Base-by-base conservation (phyloP, 2,888 invertebrate genomes). In the Ischnura elegans region DNA sequence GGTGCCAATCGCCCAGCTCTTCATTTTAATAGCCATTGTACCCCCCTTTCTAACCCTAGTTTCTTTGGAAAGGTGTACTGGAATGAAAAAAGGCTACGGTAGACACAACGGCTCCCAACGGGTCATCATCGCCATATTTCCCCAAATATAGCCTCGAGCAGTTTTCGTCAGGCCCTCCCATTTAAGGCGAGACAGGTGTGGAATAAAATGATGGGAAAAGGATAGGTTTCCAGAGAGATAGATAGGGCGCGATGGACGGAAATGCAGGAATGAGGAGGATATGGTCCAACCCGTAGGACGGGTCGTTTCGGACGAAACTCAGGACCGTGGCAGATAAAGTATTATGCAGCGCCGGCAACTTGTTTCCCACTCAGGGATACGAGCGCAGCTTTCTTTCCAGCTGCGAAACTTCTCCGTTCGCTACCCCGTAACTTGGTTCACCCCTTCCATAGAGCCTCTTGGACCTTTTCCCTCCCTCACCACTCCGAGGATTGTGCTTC, bases 271-370 rank as follows among this genome's bases (percentile, higher is more conserved):
- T 19, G 43, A n/a, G 86, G 13, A n/a, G 0, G 46, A 45, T 6
- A 86, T 43, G 5, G 45, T 66, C 76, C 13, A 13, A 5, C 76
- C 29, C 13, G 36, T 0, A 76, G 76, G 76, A 10, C 0, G 10
- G 21, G 61, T 5, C 19, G 8, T 61, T 61, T 25, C 51, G 51
- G 25, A 21, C 61, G 36, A 76, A 76, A 76, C 76, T 76, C 76
- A 13, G 25, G 13, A 36, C 76, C 25, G 16, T 36, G 36, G 76
- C 76, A 36, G 76, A 76, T 76, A 29, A 76, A 76, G 76, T 76
- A 76, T 76, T 76, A 76, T 76, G 76, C 76, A 76, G 36, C 36
- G 10, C 36, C 76, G 36, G 36, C 76, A 76, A 76, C 76, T 76
- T 76, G 29, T 76, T 2, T 25, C 86, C n/a, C 21, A 45, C 51